Percentiles rank a stretch among this genome's conserved stretches.
These are phyloP conservation scores for Ectobius pallidus DNA, from an alignment of 2,888 invertebrate genomes.

Conservation along the genomic window DNA sequence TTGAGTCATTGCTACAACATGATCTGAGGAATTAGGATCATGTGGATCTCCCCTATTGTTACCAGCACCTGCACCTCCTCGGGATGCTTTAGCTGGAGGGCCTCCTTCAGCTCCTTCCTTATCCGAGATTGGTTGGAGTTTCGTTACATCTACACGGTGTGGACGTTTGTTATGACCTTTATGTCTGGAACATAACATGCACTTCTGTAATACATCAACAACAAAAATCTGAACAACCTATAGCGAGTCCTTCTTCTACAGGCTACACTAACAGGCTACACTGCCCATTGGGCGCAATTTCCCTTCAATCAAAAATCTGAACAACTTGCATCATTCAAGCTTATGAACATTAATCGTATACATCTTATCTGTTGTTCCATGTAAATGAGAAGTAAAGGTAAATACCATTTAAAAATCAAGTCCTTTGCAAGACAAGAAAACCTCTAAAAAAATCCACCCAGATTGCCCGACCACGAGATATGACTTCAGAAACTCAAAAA, in stretches of 20 bases:
- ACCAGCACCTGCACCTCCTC: constrained; percentile 51
- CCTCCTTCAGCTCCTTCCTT: constrained; percentile 44
- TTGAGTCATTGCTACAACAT: constrained; percentile 93
- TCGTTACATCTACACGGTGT: constrained; percentile 70
- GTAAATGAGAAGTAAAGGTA: no score
- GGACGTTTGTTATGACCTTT: constrained; percentile 74
- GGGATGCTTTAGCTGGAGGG: constrained; percentile 56
- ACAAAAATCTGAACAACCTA: no score
- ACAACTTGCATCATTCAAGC: neutral
- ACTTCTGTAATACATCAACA: no score
- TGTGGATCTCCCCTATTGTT: constrained; percentile 53
- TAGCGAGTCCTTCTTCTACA: no score
- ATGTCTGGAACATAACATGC: constrained; percentile 59
- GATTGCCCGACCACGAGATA: no score
- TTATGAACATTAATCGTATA: neutral
- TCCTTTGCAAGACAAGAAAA: no score
- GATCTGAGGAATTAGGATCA: constrained; percentile 88
- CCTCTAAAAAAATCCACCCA: no score
- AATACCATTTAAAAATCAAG: no score
- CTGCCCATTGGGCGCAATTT: no score
- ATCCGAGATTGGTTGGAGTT: constrained; percentile 58
- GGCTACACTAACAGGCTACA: neutral
- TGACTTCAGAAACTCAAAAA: no score
- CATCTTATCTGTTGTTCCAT: no score
- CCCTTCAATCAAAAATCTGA: neutral